These are phyloP conservation scores for Coreius guichenoti DNA, from an alignment of 2,797 vertebrate species.

Conservation along the genomic window DNA sequence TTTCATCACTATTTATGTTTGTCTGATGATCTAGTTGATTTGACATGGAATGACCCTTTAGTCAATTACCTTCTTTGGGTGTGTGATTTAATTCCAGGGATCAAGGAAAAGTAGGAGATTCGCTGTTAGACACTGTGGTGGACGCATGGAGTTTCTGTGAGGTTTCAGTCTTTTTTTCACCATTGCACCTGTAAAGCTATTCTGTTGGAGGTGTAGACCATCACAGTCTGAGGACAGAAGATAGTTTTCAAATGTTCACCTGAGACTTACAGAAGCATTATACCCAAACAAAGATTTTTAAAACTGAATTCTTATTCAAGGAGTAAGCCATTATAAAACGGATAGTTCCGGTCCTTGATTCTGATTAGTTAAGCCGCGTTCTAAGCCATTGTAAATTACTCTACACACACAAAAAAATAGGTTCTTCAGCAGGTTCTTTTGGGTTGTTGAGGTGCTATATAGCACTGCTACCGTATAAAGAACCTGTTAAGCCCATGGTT, in stretches of 20 bases:
- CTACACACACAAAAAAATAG: too few relatives aligned
- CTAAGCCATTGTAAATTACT: not conserved
- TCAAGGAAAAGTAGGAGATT: not conserved
- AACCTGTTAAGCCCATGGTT: too few relatives aligned
- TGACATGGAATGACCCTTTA: not conserved
- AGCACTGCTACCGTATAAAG: too few relatives aligned
- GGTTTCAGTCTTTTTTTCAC: slow-evolving; percentile 57
- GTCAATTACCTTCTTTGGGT: not conserved
- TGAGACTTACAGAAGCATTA: not conserved
- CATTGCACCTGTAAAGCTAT: slow-evolving; percentile 65
- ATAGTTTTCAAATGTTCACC: not conserved
- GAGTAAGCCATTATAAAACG: not conserved
- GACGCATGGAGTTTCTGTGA: slow-evolving; percentile 78
- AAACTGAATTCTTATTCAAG: not conserved
- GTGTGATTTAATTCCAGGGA: slow-evolving; percentile 61
- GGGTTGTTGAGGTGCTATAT: too few relatives aligned
- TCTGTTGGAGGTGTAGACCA: slow-evolving; percentile 57
- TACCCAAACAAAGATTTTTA: not conserved
- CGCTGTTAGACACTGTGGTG: not conserved
- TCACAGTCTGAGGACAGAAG: slow-evolving; percentile 23
- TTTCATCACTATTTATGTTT: not conserved
- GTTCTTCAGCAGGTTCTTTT: too few relatives aligned
- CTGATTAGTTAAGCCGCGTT: not conserved
- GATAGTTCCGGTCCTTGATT: not conserved
- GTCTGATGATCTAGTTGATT: not conserved